Conservation (phyloP, 2,888 invertebrate species). For the Baronia brevicornis region DNA sequence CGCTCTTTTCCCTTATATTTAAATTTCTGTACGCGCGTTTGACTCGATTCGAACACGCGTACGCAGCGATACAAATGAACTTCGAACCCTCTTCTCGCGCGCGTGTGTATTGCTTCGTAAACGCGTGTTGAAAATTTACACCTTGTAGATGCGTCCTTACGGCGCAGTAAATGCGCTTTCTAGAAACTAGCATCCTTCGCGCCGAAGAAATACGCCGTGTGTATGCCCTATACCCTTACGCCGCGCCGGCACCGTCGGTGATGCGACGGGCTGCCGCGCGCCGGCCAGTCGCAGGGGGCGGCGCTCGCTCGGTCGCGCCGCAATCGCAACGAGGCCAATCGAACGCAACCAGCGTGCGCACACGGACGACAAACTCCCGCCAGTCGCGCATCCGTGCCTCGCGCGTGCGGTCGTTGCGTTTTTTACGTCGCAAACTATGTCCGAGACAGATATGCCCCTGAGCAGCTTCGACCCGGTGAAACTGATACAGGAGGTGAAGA, state of each 20-base stretch:
- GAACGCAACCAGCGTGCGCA: slow-evolving; percentile 11
- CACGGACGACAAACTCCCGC: slow-evolving; percentile 8
- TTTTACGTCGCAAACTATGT: slow-evolving; percentile 31
- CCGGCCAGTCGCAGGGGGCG: slow-evolving; percentile 12
- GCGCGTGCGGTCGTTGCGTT: slow-evolving; percentile 35
- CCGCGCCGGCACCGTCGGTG: slow-evolving; percentile 39
- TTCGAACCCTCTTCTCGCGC: too few species aligned
- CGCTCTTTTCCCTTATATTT: too few species aligned
- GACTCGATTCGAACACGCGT: too few species aligned
- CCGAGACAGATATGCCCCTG: slow-evolving; percentile 20
- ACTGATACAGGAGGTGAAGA: slow-evolving; percentile 61
- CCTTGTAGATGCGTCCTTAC: too few species aligned
- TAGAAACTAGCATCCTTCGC: too few species aligned
- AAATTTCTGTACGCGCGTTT: too few species aligned
- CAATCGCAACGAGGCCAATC: slow-evolving; percentile 41
- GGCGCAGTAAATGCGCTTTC: too few species aligned
- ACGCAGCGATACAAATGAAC: too few species aligned
- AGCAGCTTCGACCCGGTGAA: slow-evolving; percentile 38
- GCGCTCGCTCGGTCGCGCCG: slow-evolving; percentile 28
- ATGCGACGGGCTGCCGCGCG: slow-evolving; percentile 37
- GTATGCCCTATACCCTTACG: slow-evolving; percentile 33
- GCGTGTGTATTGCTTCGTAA: too few species aligned
- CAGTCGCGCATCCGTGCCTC: slow-evolving; percentile 22
- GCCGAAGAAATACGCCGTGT: too few species aligned
- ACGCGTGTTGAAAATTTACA: too few species aligned